Percentiles rank a stretch among this genome's conserved stretches.
These are phyloP conservation scores for Naja naja DNA, from an alignment of 2,113 vertebrate species.

Conservation along the genomic window DNA sequence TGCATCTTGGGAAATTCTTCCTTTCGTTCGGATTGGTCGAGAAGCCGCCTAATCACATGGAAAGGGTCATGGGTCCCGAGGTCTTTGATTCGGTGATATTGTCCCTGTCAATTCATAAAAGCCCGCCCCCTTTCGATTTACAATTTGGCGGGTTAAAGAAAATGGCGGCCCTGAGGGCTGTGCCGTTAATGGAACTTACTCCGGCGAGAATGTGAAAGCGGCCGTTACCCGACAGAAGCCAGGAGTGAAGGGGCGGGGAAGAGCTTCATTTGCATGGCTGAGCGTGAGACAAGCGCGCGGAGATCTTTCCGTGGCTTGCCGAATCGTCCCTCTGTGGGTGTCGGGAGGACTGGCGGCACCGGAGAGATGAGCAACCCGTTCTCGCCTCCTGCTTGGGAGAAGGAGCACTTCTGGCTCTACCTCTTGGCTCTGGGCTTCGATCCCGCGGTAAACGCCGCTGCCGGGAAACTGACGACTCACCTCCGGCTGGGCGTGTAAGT, in stretches of 20 bases:
- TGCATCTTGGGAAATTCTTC: background rate
- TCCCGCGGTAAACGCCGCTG: accelerated
- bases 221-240: background rate
- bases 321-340: background rate
- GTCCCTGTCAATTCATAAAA: accelerated
- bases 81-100: accelerated
- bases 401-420: slow-evolving; percentile 55
- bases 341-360: background rate
- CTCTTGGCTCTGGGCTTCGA: slow-evolving; percentile 64
- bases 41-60: too few relatives aligned
- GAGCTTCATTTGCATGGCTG: background rate
- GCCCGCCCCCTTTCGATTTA: background rate
- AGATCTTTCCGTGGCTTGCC: background rate
- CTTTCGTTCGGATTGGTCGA: background rate
- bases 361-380: accelerated
- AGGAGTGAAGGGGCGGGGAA: background rate
- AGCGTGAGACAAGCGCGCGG: background rate
- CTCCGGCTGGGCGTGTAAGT: slow-evolving; percentile 55
- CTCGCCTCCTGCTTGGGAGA: slow-evolving; percentile 30
- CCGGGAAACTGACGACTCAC: slow-evolving; percentile 40
- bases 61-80: background rate
- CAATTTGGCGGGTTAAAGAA: background rate
- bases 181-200: background rate
- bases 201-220: background rate
- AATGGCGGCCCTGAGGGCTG: background rate